A percentile compares a stretch with the other conserved stretches of the same genome.
Conservation (phyloP, 2,888 invertebrate species). For the Hydroisotoma schaefferi region DNA sequence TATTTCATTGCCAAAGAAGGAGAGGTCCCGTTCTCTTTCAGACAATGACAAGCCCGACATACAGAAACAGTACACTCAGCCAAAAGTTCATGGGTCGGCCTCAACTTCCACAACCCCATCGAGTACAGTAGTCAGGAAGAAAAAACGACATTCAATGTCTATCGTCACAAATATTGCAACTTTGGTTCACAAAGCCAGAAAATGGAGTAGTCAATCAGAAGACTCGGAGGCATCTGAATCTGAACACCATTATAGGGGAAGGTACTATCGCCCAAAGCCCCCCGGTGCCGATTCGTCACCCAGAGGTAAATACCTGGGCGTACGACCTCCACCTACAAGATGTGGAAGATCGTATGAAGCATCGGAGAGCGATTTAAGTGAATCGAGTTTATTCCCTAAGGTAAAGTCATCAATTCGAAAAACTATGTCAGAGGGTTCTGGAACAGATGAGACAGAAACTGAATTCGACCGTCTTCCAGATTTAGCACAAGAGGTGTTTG, state of each 20-base stretch:
- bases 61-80: slow-evolving; percentile 54
- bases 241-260: slow-evolving; percentile 28
- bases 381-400: slow-evolving; percentile 41
- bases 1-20: slow-evolving; percentile 63
- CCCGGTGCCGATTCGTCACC: slow-evolving; percentile 16
- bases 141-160: slow-evolving; percentile 66
- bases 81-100: slow-evolving; percentile 21
- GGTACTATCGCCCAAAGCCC: slow-evolving; percentile 36
- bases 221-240: slow-evolving; percentile 46
- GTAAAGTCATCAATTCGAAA: slow-evolving; percentile 36
- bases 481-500: slow-evolving; percentile 62
- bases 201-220: slow-evolving; percentile 48
- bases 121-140: slow-evolving; percentile 55
- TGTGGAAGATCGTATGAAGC: slow-evolving; percentile 41
- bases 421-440: slow-evolving; percentile 51
- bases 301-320: slow-evolving; percentile 21
- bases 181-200: slow-evolving; percentile 75
- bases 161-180: slow-evolving; percentile 80
- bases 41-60: slow-evolving; percentile 57
- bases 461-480: slow-evolving; percentile 57
- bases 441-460: slow-evolving; percentile 59
- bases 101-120: slow-evolving; percentile 27
- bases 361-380: slow-evolving; percentile 47
- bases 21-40: slow-evolving; percentile 73
- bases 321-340: slow-evolving; percentile 21